Base-by-base conservation (phyloP, 1,140 invertebrate genomes). In the Anastrepha ludens region DNA sequence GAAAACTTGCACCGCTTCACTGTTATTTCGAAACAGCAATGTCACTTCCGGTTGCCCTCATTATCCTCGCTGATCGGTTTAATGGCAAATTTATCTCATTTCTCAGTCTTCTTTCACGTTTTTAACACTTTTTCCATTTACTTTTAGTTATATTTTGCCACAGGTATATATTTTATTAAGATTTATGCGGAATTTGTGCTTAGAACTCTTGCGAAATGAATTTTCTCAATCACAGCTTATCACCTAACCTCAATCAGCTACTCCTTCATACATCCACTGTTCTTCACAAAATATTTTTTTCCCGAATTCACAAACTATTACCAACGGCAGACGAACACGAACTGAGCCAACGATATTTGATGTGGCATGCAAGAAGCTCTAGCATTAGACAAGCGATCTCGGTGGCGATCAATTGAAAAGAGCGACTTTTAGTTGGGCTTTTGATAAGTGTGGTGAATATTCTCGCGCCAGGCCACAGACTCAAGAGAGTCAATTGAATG, bases 291-390 rank as follows among this genome's bases (percentile, higher is more conserved):
- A 59, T 64, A 62, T 60, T 86, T 86, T 86, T 58, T 85, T 65
- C 39, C 62, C 85, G 85, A 86, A 39, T n/a, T 15, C 15, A 44
- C 85, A 41, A 86, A 86, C 85, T 62, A 60, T 3, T 20, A 44
- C 7, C 85, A 60, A 86, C 85, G 58, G 44, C 59, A 39, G 85
- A 62, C 59, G 85, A 64, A 86, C 58, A 65, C 58, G 85, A 86
- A 86, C 85, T 86, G 85, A 86, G 39, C 85, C 29, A 17, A n/a
- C 39, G 44, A 2, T 62, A 60, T 86, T 62, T 62, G 58, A 62
- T 41, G 29, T 85, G 58, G 11, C 55, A 41, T 47, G 41, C 50
- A 85, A 59, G 81, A 85, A 85, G 81, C 81, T 29, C 29, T 85
- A 3, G 81, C 15, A 6, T 62, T 86, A 3, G 59, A 47, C 15